Conservation (phyloP, 2,797 vertebrate genomes). For the Bovichtus diacanthus region DNA sequence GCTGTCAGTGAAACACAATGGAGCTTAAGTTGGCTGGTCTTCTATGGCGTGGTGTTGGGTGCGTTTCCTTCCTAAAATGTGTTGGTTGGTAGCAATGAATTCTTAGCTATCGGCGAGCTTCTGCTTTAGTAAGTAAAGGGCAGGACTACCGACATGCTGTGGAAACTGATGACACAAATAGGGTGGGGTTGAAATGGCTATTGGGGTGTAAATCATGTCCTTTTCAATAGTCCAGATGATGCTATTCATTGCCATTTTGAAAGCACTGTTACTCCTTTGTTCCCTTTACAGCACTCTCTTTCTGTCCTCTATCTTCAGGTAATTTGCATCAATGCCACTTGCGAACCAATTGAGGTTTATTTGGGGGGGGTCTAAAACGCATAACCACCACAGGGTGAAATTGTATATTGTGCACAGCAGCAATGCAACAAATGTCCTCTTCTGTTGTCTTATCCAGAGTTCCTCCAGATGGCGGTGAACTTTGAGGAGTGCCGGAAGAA, state of each 20-base stretch:
- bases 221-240: constrained; percentile 37
- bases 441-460: constrained; percentile 83
- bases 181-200: background rate
- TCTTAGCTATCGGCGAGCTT: background rate
- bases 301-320: background rate
- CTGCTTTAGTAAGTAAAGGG: background rate
- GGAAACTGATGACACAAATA: constrained; percentile 6
- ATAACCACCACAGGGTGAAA: background rate
- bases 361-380: background rate
- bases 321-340: constrained; percentile 10
- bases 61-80: background rate
- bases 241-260: constrained; percentile 37
- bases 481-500: constrained; percentile 92
- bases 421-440: background rate
- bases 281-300: constrained; percentile 4
- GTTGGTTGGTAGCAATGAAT: background rate
- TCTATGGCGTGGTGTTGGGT: background rate
- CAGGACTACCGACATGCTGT: background rate
- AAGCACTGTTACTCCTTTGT: constrained; percentile 9
- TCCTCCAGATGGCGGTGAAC: constrained; percentile 90
- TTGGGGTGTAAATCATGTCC: constrained; percentile 12
- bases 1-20: background rate
- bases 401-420: background rate
- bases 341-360: background rate
- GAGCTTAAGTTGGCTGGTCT: background rate